phyloP scores from a whole-genome alignment of 2,888 invertebrate species.

The Sceliomorpha sp. region DNA sequence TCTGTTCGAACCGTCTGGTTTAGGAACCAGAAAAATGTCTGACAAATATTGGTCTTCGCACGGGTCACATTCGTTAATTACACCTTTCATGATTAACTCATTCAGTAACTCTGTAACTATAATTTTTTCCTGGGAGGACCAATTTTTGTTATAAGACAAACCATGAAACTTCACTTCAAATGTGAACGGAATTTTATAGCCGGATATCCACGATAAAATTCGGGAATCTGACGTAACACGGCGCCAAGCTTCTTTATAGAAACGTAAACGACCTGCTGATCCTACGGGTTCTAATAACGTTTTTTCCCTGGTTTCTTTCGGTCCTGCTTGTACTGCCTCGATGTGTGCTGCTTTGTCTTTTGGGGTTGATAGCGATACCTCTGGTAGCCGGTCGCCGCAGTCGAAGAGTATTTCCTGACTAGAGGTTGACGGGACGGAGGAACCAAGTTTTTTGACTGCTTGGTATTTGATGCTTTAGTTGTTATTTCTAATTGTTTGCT shows the following conservation, averaged over 20 bases:
- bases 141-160: background rate
- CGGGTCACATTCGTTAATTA: conserved; percentile 26
- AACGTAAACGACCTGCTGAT: conserved; percentile 19
- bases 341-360: background rate
- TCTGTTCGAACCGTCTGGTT: conserved; percentile 39
- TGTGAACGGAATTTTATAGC: conserved; percentile 27
- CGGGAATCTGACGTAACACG: conserved; percentile 13
- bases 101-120: conserved; percentile 12
- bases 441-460: conserved; percentile 25
- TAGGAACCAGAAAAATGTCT: conserved; percentile 34
- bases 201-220: conserved; percentile 27
- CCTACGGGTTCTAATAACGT: conserved; percentile 19
- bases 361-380: conserved; percentile 7
- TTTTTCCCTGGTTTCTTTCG: conserved; percentile 5
- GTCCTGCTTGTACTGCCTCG: background rate
- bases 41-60: conserved; percentile 43
- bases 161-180: conserved; percentile 2
- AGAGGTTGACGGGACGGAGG: conserved; percentile 20
- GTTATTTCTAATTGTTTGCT: conserved; percentile 9
- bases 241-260: conserved; percentile 12
- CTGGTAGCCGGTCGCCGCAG: conserved; percentile 16
- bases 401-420: conserved; percentile 18
- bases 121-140: conserved; percentile 8
- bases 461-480: background rate
- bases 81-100: conserved; percentile 26